Conservation (phyloP, 2,888 invertebrate species). For the Lycophotia porphyrea region DNA sequence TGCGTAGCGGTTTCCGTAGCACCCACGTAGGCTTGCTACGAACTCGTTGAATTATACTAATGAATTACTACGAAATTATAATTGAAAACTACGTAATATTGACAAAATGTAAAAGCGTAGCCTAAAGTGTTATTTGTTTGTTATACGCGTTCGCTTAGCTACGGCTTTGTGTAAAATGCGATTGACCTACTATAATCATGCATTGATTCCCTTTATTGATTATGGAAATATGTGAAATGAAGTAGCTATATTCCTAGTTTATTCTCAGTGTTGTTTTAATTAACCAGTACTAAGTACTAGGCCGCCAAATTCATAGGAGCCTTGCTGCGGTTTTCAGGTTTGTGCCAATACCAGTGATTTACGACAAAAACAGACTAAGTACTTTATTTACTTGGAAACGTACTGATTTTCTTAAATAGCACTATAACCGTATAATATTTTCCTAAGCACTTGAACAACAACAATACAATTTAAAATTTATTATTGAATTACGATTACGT, state of each 20-base stretch:
- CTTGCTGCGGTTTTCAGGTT: too few relatives aligned
- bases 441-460: background rate
- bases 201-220: background rate
- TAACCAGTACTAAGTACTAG: background rate
- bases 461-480: too few relatives aligned
- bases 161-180: slow-evolving; percentile 15
- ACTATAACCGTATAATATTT: background rate
- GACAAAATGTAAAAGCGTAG: slow-evolving; percentile 5
- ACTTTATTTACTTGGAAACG: background rate
- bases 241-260: background rate
- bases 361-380: background rate
- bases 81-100: background rate
- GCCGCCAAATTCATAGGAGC: background rate
- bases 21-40: slow-evolving; percentile 37
- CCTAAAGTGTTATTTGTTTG: background rate
- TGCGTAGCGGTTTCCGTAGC: slow-evolving; percentile 38
- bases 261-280: background rate
- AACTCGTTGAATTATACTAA: slow-evolving; percentile 14
- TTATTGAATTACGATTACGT: too few relatives aligned
- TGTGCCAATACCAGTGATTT: background rate
- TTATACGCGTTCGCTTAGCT: slow-evolving; percentile 4
- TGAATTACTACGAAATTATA: slow-evolving; percentile 5
- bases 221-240: background rate
- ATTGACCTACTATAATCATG: slow-evolving; percentile 1
- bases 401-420: background rate